These are phyloP conservation scores for Girardinichthys multiradiatus DNA, from an alignment of 2,113 vertebrate genomes.

Conservation along the genomic window DNA sequence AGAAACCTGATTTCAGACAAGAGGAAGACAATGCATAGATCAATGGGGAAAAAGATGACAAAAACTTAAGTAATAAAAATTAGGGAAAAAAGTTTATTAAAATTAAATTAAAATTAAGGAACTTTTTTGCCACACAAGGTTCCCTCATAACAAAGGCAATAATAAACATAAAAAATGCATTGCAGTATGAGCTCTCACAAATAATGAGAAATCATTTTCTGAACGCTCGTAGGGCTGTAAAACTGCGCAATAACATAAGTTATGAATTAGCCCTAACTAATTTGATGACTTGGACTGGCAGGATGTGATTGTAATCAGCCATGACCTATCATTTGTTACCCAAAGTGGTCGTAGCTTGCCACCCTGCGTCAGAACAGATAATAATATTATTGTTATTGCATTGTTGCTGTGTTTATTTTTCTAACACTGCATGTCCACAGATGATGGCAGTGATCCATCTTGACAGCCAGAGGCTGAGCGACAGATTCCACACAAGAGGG, in stretches of 20 bases:
- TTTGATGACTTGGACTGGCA: slow-evolving; percentile 27
- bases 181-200: neutral
- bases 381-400: slow-evolving; percentile 71
- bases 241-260: slow-evolving; percentile 19
- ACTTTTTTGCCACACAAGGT: neutral
- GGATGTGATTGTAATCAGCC: slow-evolving; percentile 22
- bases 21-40: too few relatives aligned
- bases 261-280: slow-evolving; percentile 17
- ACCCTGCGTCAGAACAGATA: slow-evolving; percentile 50
- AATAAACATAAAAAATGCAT: neutral
- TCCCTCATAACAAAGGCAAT: neutral
- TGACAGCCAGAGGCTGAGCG: slow-evolving; percentile 73
- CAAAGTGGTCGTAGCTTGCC: slow-evolving; percentile 42
- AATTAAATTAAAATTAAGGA: too few relatives aligned
- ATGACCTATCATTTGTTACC: slow-evolving; percentile 42
- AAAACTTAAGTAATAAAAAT: too few relatives aligned
- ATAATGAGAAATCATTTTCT: slow-evolving; percentile 8
- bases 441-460: slow-evolving; percentile 76
- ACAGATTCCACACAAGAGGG: slow-evolving; percentile 75
- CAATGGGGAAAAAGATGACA: too few relatives aligned
- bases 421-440: slow-evolving; percentile 63
- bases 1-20: too few relatives aligned
- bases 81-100: too few relatives aligned
- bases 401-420: slow-evolving; percentile 75
- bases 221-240: slow-evolving; percentile 1